Base-by-base conservation (phyloP, 1,140 invertebrate species). In the Halotydeus destructor region DNA sequence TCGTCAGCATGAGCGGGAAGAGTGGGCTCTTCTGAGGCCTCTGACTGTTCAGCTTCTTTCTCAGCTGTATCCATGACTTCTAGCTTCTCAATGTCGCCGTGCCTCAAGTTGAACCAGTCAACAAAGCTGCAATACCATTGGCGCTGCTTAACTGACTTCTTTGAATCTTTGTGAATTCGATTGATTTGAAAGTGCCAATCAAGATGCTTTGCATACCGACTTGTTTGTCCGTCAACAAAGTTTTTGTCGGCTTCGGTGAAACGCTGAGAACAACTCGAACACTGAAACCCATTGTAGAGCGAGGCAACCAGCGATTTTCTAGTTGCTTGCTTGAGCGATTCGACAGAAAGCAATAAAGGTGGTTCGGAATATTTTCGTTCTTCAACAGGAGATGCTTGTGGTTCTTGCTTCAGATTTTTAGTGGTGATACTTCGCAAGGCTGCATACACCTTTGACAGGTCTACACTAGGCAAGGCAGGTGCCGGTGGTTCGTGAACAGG, bases 171-270 rank as follows among this genome's bases (percentile, higher is more conserved):
- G 52, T 85, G 83, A 32, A 75, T 66, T 8, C 83, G 64, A 60
- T 96, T 96, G 58, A 85, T 79, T 8, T 86, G 36, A 61, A 94
- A 94, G 64, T 96, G 89, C 88, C 89, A 94, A 61, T 96, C 86
- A 23, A 94, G 67, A 63, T 94, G 89, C 56, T 85, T 78, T 47
- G 79, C 79, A 56, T 94, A 71, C 38, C 54, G 82, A 40, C 75
- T 71, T 23, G 37, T 43, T 16, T 36, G 34, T 12, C 38, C 33
- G 6, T 28, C 30, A 22, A 34, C 27, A 19, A 26, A 12, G 30
- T 81, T 76, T 1, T 79, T 83, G 52, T 82, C 74, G 56, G 84
- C 78, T 0, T 79, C 73, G 9, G 76, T 74, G 58, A 93, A 94
- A 30, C 89, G 66, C 22, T 80, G 71, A 14, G 86, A 86, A 63